Conservation (phyloP, 2,888 invertebrate species). For the Lypha dubia region DNA sequence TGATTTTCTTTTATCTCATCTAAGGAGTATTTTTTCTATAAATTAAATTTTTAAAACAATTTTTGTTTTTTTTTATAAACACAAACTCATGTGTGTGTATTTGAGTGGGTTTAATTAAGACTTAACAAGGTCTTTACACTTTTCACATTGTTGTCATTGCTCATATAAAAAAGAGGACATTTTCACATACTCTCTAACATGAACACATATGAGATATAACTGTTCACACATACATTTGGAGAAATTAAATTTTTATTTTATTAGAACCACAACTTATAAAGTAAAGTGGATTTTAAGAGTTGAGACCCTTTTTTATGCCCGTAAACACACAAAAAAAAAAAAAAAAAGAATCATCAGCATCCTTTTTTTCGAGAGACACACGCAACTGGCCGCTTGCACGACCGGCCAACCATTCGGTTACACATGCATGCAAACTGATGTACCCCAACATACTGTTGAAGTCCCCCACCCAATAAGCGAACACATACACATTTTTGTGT, state of each 20-base stretch:
- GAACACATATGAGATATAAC: not conserved
- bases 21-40: not conserved
- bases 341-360: conserved; percentile 38
- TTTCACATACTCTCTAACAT: not conserved
- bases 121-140: conserved; percentile 71
- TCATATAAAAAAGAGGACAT: conserved; percentile 53
- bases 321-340: conserved; percentile 24
- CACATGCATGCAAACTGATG: conserved; percentile 5
- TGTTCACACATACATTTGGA: conserved; percentile 62
- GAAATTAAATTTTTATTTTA: conserved; percentile 75
- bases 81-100: not conserved
- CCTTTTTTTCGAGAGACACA: conserved; percentile 41
- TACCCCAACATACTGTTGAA: not conserved
- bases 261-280: conserved; percentile 80
- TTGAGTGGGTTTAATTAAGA: conserved; percentile 70
- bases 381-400: conserved; percentile 30
- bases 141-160: conserved; percentile 59
- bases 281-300: conserved; percentile 77
- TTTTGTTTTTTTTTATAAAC: not conserved
- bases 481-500: conserved; percentile 9
- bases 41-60: conserved; percentile 37
- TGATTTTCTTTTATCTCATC: conserved; percentile 38
- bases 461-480: too few species aligned
- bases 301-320: conserved; percentile 59
- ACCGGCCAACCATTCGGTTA: conserved; percentile 26